Evolutionary conservation across 2,113 vertebrate species (phyloP).

Genomic region (Brachypteracias leptosomus): DNA sequence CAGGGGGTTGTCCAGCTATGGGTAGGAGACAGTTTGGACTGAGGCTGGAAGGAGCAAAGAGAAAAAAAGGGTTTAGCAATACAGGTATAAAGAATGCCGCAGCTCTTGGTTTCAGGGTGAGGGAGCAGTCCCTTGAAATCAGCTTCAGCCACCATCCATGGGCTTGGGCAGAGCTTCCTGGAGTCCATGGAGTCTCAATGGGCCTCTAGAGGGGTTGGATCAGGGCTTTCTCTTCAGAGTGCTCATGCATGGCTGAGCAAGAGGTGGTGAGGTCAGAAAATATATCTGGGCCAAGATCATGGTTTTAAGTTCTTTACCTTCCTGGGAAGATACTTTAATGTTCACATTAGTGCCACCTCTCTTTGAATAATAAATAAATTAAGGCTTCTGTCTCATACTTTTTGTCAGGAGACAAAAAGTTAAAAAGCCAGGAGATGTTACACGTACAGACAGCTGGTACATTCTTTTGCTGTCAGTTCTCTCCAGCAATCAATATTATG

Average conservation of each 20-base stretch:
- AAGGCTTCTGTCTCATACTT: background rate
- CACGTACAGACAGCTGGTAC: slow-evolving; percentile 37
- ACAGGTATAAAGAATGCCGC: background rate
- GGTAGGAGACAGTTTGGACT: background rate
- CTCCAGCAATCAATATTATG: slow-evolving; percentile 65
- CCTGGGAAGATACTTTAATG: background rate
- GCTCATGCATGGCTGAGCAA: background rate
- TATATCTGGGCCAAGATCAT: background rate
- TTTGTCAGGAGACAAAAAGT: background rate
- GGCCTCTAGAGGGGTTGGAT: background rate
- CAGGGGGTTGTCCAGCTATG: background rate
- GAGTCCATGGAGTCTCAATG: background rate
- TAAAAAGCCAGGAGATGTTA: slow-evolving; percentile 29
- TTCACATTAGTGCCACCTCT: background rate
- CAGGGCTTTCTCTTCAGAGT: background rate
- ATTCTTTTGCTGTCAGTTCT: slow-evolving; percentile 48
- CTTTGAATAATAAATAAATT: background rate
- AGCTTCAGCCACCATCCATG: background rate
- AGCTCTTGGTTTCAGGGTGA: background rate
- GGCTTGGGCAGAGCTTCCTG: background rate
- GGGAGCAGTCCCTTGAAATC: background rate
- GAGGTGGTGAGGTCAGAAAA: background rate
- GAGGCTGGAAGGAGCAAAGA: background rate
- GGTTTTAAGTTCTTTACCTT: background rate
- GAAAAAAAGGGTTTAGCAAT: background rate